Conservation (phyloP, 2,797 vertebrate genomes). For the Oryzias sinensis region DNA sequence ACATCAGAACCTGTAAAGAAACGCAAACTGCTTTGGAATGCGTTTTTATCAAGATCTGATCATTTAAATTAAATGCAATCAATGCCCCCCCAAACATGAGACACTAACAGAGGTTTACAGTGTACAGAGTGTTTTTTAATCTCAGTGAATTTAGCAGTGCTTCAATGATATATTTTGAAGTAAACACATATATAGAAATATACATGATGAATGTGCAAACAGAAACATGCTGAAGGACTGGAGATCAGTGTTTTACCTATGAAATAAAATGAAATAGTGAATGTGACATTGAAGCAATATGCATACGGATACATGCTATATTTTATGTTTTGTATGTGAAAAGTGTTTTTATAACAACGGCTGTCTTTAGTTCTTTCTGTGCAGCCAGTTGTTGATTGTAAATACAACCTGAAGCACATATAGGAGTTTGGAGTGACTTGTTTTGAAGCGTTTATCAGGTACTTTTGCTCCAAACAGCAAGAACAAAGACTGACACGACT, state of each 20-base stretch:
- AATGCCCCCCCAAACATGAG: no score
- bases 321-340: constrained; percentile 49
- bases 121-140: constrained; percentile 59
- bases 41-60: no score
- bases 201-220: constrained; percentile 42
- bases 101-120: constrained; percentile 21
- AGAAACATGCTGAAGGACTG: constrained; percentile 41
- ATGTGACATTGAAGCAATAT: constrained; percentile 68
- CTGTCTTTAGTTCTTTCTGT: constrained; percentile 41
- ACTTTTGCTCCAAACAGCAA: constrained; percentile 19
- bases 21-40: no score
- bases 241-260: constrained; percentile 63
- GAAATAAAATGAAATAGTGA: constrained; percentile 58
- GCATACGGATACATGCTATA: constrained; percentile 58
- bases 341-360: constrained; percentile 39
- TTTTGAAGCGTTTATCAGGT: constrained; percentile 24
- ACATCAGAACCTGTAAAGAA: no score
- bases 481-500: constrained; percentile 27
- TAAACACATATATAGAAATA: constrained; percentile 6
- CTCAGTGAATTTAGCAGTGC: constrained; percentile 51
- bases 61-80: no score
- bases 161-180: constrained; percentile 56
- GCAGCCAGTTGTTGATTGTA: constrained; percentile 39
- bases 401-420: constrained; percentile 31
- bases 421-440: constrained; percentile 23